Evolutionary conservation across 1,140 invertebrate species (phyloP).

Genomic region (Drosophila truncata): DNA sequence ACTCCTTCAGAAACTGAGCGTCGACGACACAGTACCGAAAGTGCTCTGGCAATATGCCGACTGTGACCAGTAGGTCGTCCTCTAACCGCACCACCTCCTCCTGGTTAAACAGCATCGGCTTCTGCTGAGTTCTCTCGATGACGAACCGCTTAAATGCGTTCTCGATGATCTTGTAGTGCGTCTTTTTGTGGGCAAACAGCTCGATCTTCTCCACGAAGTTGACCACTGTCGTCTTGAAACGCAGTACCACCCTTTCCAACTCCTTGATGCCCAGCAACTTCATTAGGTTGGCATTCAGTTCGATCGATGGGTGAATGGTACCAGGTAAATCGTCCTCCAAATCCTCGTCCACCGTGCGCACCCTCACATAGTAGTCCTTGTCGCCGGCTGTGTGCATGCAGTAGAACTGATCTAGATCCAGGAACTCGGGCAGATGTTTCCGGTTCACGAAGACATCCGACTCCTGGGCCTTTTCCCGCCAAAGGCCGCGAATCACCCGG

Average conservation of each 20-base stretch:
- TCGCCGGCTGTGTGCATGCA: conserved; percentile 68
- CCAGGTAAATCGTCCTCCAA: conserved; percentile 49
- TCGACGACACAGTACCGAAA: conserved; percentile 88
- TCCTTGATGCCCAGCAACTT: conserved; percentile 78
- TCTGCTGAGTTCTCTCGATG: conserved; percentile 85
- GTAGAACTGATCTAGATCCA: conserved; percentile 77
- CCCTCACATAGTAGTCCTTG: conserved; percentile 81
- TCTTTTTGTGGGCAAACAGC: conserved; percentile 86
- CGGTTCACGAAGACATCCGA: conserved; percentile 79
- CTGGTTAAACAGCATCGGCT: conserved; percentile 88
- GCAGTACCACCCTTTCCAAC: conserved; percentile 71
- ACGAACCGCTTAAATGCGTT: conserved; percentile 88
- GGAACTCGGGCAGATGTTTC: conserved; percentile 73
- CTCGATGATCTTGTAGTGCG: conserved; percentile 86
- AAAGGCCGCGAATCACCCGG: conserved; percentile 72
- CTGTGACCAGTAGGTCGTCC: conserved; percentile 85
- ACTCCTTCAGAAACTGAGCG: conserved; percentile 86
- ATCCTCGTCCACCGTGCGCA: conserved; percentile 58
- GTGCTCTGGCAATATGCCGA: conserved; percentile 87
- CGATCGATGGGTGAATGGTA: conserved; percentile 77
- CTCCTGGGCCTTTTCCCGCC: conserved; percentile 76
- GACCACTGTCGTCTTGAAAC: conserved; percentile 71
- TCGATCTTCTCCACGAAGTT: conserved; percentile 87
- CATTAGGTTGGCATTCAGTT: conserved; percentile 81
- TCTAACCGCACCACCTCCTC: conserved; percentile 87